Conservation (phyloP, 2,888 invertebrate genomes). For the Pristionchus arcanus region DNA sequence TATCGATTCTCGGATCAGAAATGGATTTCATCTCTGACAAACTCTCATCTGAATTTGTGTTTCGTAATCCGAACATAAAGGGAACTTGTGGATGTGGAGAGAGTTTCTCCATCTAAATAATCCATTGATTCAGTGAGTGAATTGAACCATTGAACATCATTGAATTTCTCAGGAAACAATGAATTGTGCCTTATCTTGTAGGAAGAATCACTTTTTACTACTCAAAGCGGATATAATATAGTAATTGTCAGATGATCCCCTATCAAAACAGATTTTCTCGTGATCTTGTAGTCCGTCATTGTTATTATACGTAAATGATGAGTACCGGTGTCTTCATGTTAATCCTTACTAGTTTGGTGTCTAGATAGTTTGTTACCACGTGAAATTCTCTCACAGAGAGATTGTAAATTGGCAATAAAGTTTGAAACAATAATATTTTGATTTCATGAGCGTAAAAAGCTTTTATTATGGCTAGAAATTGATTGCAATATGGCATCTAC, state of each 20-base stretch:
- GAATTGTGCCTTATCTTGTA: background rate
- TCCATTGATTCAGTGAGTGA: background rate
- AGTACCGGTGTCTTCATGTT: conserved; percentile 25
- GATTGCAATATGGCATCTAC: too few species aligned
- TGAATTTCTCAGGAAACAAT: too few species aligned
- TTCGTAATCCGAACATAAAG: conserved; percentile 99
- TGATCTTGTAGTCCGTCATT: background rate
- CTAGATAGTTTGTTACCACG: background rate
- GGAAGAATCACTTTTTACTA: background rate
- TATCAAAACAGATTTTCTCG: background rate
- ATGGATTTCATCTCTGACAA: conserved; percentile 97
- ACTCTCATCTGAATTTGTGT: conserved; percentile 96
- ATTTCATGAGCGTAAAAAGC: background rate
- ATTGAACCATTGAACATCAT: background rate
- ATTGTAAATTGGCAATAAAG: background rate
- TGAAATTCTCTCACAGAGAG: background rate
- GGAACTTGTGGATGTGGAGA: conserved; percentile 99
- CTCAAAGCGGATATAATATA: background rate
- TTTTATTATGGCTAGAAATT: too few species aligned
- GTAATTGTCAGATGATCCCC: background rate
- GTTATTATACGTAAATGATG: conserved; percentile 9
- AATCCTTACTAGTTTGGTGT: conserved; percentile 20
- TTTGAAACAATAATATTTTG: background rate
- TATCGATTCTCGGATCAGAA: conserved; percentile 92
- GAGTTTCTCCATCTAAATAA: conserved; percentile 91